A percentile compares a stretch with the other conserved stretches of the same genome.
Conservation (phyloP, 2,888 invertebrate genomes). For the Cheilosia vernalis region DNA sequence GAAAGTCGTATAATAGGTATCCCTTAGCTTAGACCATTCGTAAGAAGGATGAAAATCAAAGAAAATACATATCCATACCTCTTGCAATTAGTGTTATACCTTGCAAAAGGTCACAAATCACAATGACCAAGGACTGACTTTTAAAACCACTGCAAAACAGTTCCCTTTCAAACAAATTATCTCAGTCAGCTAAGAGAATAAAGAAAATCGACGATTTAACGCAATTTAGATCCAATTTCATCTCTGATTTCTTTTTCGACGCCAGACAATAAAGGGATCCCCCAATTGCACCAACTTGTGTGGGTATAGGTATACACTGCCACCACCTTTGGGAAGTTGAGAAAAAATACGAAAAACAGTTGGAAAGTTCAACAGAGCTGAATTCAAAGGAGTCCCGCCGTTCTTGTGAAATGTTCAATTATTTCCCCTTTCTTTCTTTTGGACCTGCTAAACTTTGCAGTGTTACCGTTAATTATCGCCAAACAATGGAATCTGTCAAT, state of each 20-base stretch:
- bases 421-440: neutral
- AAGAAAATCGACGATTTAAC: neutral
- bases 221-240: neutral
- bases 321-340: too few relatives aligned
- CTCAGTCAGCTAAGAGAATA: neutral
- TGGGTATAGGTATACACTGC: too few relatives aligned
- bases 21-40: neutral
- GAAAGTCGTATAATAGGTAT: too few relatives aligned
- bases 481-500: constrained; percentile 25
- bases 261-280: neutral
- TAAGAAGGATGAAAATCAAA: too few relatives aligned
- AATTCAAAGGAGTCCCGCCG: neutral
- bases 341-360: neutral
- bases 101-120: too few relatives aligned
- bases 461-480: constrained; percentile 16
- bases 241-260: neutral
- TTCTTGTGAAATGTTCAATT: constrained; percentile 4
- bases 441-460: neutral
- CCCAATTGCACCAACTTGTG: too few relatives aligned
- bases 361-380: constrained; percentile 8
- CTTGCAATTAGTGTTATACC: too few relatives aligned
- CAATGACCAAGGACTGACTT: too few relatives aligned
- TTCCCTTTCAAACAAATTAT: neutral
- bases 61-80: too few relatives aligned
- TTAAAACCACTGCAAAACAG: too few relatives aligned